Evolutionary conservation across 23 tunicate genomes (phyloP), one percentile per base, ranked within the genome.

Genomic region (Styela clava): DNA sequence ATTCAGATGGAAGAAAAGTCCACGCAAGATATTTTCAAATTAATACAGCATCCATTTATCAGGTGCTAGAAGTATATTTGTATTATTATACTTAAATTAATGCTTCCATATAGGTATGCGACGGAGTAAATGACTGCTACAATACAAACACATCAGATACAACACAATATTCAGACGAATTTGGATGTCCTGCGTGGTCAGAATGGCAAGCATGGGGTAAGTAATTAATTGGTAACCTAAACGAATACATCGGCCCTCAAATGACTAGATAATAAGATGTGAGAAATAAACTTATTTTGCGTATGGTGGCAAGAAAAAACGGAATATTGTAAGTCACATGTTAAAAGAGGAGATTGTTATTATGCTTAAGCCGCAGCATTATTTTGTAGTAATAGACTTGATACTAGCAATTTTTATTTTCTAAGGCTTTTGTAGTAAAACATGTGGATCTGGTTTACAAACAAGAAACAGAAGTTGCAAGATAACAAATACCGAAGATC

Each of bases 391-490:
- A n/a, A n/a, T n/a, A n/a, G n/a, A n/a, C n/a, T n/a, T n/a, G n/a
- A n/a, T n/a, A n/a, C n/a, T n/a, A n/a, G n/a, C n/a, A n/a, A n/a
- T n/a, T n/a, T 37, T 2, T 33, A 23, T 81, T 28, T 5, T 25
- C 19, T 62, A 33, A 88, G 92, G 87, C 3, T 2, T 64, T 30
- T 88, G 92, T 51, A 83, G 79, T 34, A 83, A 83, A 20, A 32
- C 73, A 27, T 88, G 92, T 63, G 92, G 92, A 20, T 88, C 87
- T 21, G 92, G 86, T 20, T 25, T 88, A 28, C 92, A 83, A 70
- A 29, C 69, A 24, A 85, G 92, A 7, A 69, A 78, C 62, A 69
- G 92, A 61, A 44, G 74, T 16, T 88, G 92, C 36, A 2, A 64
- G 28, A 69, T 69, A 44, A 68, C 20, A 27, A 73, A 3, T 16